A percentile compares a stretch with the other conserved stretches of the same genome.
phyloP scores from a whole-genome alignment of 2,797 vertebrate species.

The Xenopus petersii region DNA sequence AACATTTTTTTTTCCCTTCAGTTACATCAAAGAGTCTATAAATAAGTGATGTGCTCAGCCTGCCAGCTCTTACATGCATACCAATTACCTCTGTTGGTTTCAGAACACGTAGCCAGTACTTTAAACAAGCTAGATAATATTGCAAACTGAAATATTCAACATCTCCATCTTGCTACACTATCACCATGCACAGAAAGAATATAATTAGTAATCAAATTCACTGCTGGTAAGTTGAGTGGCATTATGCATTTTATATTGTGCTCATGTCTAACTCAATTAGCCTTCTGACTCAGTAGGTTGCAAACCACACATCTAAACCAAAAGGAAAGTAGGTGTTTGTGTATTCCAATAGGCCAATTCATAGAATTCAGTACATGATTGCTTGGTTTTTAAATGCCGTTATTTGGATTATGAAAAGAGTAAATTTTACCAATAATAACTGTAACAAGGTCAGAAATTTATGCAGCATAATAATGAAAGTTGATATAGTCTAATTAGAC shows the following conservation, averaged over 20 bases:
- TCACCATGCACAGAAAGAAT: slow-evolving; percentile 68
- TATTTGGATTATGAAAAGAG: too few relatives aligned
- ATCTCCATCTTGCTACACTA: slow-evolving; percentile 71
- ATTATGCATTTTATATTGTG: slow-evolving; percentile 71
- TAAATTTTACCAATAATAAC: too few relatives aligned
- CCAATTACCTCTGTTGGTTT: slow-evolving; percentile 77
- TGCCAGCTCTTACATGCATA: slow-evolving; percentile 73
- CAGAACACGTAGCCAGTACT: slow-evolving; percentile 75
- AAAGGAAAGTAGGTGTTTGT: too few relatives aligned
- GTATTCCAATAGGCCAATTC: too few relatives aligned
- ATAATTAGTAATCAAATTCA: slow-evolving; percentile 78
- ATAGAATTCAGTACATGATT: too few relatives aligned
- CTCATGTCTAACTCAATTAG: slow-evolving; percentile 78
- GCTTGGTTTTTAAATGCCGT: too few relatives aligned
- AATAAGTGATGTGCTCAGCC: slow-evolving; percentile 76
- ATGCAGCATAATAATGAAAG: too few relatives aligned
- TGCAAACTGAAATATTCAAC: slow-evolving; percentile 76
- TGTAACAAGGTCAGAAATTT: too few relatives aligned
- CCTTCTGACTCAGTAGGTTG: slow-evolving; percentile 67
- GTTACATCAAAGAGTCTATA: slow-evolving; percentile 77
- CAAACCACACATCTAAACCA: slow-evolving; percentile 49
- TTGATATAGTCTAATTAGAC: too few relatives aligned
- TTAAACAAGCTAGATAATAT: slow-evolving; percentile 77
- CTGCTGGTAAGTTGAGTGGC: slow-evolving; percentile 71
- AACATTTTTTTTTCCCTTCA: slow-evolving; percentile 61